phyloP scores from a whole-genome alignment of 2,113 vertebrate genomes.

The Pterocles orientalis region DNA sequence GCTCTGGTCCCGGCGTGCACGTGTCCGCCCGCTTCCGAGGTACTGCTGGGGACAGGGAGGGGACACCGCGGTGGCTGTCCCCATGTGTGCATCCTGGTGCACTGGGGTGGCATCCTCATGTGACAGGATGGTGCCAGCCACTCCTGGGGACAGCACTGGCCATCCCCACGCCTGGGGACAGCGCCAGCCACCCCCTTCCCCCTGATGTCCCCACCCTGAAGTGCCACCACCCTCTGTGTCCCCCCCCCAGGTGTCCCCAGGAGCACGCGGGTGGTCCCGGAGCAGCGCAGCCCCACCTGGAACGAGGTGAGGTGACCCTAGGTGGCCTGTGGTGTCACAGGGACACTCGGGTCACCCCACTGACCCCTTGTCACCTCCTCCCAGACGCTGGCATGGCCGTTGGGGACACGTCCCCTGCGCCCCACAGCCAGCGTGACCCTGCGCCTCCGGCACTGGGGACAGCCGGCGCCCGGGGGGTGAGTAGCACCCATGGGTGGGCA shows the following conservation, averaged over 20 bases:
- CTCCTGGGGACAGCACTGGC: not conserved
- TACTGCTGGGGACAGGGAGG: rapidly evolving
- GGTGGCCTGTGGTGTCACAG: rapidly evolving
- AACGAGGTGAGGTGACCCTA: not conserved
- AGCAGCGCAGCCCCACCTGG: not conserved
- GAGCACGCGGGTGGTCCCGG: not conserved
- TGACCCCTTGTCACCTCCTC: not conserved
- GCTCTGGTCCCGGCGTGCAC: not conserved
- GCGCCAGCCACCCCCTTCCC: not conserved
- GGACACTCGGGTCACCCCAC: not conserved
- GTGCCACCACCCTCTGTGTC: not conserved
- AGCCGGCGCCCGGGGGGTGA: not conserved
- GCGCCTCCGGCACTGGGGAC: not conserved
- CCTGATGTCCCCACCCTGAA: rapidly evolving
- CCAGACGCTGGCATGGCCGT: conserved; percentile 18
- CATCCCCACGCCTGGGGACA: rapidly evolving
- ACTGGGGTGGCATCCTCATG: not conserved
- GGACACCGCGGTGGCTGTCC: rapidly evolving
- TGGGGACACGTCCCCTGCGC: not conserved
- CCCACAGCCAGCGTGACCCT: not conserved
- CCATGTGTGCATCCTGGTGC: not conserved
- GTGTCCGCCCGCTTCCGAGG: conserved; percentile 41
- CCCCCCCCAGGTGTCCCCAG: not conserved
- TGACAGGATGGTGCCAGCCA: rapidly evolving
- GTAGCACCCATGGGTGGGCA: not conserved